Conservation (phyloP, 2,113 vertebrate species). For the Cephalopholis sonnerati region DNA sequence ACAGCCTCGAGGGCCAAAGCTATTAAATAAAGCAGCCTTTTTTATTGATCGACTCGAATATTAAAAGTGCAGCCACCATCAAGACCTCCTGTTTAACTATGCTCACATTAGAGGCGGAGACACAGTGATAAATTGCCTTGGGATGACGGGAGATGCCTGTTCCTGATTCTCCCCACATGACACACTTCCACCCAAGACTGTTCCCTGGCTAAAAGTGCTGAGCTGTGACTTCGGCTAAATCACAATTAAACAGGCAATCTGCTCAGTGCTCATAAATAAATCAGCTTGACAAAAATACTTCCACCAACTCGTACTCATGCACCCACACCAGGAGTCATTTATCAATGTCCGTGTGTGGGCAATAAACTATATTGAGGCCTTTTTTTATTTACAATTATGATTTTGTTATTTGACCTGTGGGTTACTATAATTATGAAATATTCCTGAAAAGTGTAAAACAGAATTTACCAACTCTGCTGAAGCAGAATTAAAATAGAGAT, state of each 20-base stretch:
- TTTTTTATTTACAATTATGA: constrained; percentile 46
- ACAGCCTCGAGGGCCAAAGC: constrained; percentile 65
- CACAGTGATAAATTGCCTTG: constrained; percentile 65
- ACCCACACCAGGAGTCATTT: constrained; percentile 42
- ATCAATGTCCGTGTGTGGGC: constrained; percentile 30
- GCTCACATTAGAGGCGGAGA: constrained; percentile 63
- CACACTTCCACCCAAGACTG: constrained; percentile 56
- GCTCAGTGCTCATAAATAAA: constrained; percentile 58
- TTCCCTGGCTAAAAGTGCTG: constrained; percentile 61
- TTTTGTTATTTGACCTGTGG: constrained; percentile 28
- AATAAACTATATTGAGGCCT: constrained; percentile 27
- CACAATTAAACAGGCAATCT: constrained; percentile 74
- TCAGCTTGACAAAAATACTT: constrained; percentile 52
- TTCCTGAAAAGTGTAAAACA: neutral
- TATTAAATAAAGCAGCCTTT: constrained; percentile 71
- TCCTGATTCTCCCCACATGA: constrained; percentile 56
- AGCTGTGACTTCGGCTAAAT: constrained; percentile 66
- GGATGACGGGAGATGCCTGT: constrained; percentile 53
- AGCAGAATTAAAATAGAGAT: constrained; percentile 6
- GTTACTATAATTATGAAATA: constrained; percentile 26
- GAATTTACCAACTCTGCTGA: constrained; percentile 1
- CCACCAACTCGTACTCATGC: constrained; percentile 15
- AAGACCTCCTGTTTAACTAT: constrained; percentile 65
- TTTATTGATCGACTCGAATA: constrained; percentile 73
- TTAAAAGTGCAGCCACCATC: constrained; percentile 69